Evolutionary conservation across 2,888 invertebrate genomes (phyloP).

Genomic region (Incurvaria masculella): DNA sequence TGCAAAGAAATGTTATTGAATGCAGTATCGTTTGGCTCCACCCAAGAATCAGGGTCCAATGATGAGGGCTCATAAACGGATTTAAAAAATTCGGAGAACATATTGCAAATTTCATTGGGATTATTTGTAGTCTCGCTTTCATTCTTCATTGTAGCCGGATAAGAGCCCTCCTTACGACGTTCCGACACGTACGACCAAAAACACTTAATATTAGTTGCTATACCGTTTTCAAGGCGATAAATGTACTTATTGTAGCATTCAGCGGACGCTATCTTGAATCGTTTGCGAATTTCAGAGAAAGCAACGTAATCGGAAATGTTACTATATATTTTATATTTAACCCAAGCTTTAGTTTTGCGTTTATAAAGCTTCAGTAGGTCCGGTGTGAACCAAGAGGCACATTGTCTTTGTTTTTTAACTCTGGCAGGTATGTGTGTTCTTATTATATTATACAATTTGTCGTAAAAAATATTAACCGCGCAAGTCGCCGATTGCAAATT

Average conservation of each 20-base stretch:
- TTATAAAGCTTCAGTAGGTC: slow-evolving; percentile 10
- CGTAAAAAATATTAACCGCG: slow-evolving; percentile 6
- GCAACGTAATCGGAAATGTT: slow-evolving; percentile 10
- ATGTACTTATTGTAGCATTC: background rate
- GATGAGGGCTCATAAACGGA: background rate
- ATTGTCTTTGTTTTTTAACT: slow-evolving; percentile 3
- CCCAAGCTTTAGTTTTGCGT: slow-evolving; percentile 12
- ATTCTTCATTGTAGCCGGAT: background rate
- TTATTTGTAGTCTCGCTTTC: background rate
- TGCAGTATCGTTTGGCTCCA: too few species aligned
- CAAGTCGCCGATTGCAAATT: background rate
- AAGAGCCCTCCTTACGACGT: background rate
- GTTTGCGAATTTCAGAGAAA: slow-evolving; percentile 9
- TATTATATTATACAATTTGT: slow-evolving; percentile 8
- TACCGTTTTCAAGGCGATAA: background rate
- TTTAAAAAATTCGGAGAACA: background rate
- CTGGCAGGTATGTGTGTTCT: slow-evolving; percentile 9
- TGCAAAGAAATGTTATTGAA: too few species aligned
- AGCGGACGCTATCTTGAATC: slow-evolving; percentile 10
- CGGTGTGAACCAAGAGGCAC: slow-evolving; percentile 4
- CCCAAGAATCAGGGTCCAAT: too few species aligned
- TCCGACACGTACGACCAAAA: slow-evolving; percentile 6
- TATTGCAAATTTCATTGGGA: background rate
- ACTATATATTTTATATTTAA: slow-evolving; percentile 12
- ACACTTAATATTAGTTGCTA: background rate